Evolutionary conservation across 2,113 vertebrate species (phyloP).

Genomic region (Dasyornis broadbenti): DNA sequence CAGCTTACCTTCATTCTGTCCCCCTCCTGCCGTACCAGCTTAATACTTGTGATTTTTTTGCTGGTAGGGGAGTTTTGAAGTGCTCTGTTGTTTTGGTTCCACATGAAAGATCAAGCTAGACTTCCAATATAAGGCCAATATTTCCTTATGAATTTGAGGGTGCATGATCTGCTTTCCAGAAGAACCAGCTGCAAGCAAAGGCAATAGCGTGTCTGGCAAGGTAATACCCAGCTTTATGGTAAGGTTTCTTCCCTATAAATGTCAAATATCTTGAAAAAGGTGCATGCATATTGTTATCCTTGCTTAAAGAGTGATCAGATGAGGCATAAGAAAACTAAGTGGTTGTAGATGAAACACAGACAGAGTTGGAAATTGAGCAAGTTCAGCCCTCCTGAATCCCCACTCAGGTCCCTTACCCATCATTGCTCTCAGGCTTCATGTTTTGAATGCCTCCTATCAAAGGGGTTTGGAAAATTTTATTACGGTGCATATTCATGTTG

Average conservation of each 20-base stretch:
- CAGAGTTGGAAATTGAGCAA: background rate
- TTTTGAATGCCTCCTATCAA: background rate
- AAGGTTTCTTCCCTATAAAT: background rate
- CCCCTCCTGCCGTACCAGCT: background rate
- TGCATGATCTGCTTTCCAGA: background rate
- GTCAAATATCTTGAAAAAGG: background rate
- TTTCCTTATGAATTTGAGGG: background rate
- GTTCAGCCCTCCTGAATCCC: background rate
- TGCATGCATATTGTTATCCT: background rate
- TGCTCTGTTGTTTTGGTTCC: background rate
- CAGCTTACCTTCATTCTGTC: background rate
- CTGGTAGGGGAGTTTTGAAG: background rate
- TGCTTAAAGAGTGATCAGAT: background rate
- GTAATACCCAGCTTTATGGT: background rate
- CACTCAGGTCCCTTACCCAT: rapidly evolving
- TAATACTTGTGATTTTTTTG: background rate
- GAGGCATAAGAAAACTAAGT: background rate
- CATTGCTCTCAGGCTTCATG: background rate
- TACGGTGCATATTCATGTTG: background rate
- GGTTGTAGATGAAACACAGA: background rate
- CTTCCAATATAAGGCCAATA: background rate
- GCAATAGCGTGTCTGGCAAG: background rate
- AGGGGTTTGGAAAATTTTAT: background rate
- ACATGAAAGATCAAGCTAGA: background rate
- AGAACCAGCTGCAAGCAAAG: background rate